Conservation (phyloP, 2,797 vertebrate genomes). For the Bovichtus diacanthus region DNA sequence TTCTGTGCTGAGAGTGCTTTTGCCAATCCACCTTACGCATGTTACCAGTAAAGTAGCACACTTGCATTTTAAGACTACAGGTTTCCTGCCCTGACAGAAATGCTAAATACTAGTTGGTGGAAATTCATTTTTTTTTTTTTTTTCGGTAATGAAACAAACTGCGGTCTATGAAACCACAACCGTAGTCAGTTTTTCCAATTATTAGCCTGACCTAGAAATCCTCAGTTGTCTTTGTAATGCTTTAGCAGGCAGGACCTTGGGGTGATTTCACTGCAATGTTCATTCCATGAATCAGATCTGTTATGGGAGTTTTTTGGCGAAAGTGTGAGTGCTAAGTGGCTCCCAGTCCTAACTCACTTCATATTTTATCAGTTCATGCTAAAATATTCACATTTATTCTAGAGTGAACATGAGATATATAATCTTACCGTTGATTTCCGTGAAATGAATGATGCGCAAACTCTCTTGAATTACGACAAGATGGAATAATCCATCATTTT, state of each 20-base stretch:
- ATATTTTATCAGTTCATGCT: constrained; percentile 61
- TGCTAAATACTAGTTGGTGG: constrained; percentile 77
- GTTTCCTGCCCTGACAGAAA: constrained; percentile 79
- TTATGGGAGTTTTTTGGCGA: constrained; percentile 55
- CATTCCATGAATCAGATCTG: constrained; percentile 71
- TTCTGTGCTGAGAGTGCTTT: constrained; percentile 44
- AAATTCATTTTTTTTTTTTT: constrained; percentile 68
- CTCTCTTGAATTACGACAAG: constrained; percentile 39
- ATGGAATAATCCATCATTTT: constrained; percentile 36
- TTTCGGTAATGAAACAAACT: constrained; percentile 76
- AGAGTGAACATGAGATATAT: constrained; percentile 52
- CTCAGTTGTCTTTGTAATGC: constrained; percentile 76
- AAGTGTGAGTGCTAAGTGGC: constrained; percentile 56
- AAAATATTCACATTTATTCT: constrained; percentile 64
- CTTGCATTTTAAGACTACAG: constrained; percentile 65
- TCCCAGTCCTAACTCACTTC: constrained; percentile 54
- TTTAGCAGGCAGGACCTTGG: constrained; percentile 66
- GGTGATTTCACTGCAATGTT: constrained; percentile 66
- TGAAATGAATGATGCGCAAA: constrained; percentile 37
- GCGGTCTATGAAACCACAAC: constrained; percentile 71
- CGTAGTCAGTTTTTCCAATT: constrained; percentile 84
- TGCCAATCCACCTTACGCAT: constrained; percentile 75
- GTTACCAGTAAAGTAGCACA: constrained; percentile 65
- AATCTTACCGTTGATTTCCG: constrained; percentile 42
- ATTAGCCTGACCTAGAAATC: constrained; percentile 84